Conservation (phyloP, 2,888 invertebrate species). For the Cacoxenus indagator region DNA sequence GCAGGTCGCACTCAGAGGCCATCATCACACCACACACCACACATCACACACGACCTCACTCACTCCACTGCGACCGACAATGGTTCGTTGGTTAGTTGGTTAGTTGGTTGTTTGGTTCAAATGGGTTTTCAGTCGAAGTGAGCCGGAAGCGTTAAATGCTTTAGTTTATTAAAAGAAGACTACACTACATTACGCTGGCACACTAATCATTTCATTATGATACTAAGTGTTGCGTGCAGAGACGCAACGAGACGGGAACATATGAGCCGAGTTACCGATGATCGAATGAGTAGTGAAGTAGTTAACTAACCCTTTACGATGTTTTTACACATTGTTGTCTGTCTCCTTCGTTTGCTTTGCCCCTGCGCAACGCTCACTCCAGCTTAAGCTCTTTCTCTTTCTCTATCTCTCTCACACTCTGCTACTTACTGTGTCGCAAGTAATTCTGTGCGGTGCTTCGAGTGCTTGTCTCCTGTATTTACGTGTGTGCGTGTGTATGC, state of each 20-base stretch:
- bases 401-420: too few species aligned
- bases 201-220: constrained; percentile 11
- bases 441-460: too few species aligned
- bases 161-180: constrained; percentile 61
- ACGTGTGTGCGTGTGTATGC: neutral
- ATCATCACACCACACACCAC: too few species aligned
- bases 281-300: neutral
- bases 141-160: constrained; percentile 64
- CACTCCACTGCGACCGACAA: neutral
- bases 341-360: neutral
- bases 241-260: neutral
- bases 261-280: neutral
- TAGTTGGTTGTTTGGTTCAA: too few species aligned
- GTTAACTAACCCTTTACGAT: constrained; percentile 4
- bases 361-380: too few species aligned
- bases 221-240: neutral
- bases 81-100: too few species aligned
- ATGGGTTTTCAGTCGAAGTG: constrained; percentile 18
- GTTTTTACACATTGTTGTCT: constrained; percentile 1
- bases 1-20: neutral
- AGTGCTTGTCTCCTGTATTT: too few species aligned
- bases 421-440: too few species aligned
- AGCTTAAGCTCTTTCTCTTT: too few species aligned
- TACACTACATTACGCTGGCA: constrained; percentile 44
- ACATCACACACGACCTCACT: too few species aligned